phyloP scores from a whole-genome alignment of 2,888 invertebrate genomes.

The Zygothrica quintamaculata region DNA sequence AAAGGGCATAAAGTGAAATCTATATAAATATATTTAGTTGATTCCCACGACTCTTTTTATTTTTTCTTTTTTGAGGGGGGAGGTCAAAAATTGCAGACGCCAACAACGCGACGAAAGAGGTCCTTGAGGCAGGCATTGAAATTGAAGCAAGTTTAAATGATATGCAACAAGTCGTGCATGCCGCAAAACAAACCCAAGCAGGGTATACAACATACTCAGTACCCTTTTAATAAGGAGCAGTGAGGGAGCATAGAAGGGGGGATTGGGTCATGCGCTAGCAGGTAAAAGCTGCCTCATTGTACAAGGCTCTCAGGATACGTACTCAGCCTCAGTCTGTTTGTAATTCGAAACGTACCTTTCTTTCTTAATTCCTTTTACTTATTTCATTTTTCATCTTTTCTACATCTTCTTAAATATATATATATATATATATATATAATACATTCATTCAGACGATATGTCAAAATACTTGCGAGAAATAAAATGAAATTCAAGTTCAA shows the following conservation, averaged over 20 bases:
- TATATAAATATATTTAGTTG: constrained; percentile 21
- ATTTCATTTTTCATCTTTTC: constrained; percentile 3
- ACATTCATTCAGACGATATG: constrained; percentile 37
- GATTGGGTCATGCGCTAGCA: constrained; percentile 36
- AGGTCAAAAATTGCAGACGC: constrained; percentile 49
- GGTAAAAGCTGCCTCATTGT: constrained; percentile 64
- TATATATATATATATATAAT: constrained; percentile 18
- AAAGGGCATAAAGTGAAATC: constrained; percentile 24
- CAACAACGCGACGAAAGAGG: constrained; percentile 38
- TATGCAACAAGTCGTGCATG: constrained; percentile 64
- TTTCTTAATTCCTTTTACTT: constrained; percentile 12
- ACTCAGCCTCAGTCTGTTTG: constrained; percentile 46
- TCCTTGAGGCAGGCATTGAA: constrained; percentile 60
- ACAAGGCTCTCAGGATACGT: constrained; percentile 23
- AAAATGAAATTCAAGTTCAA: constrained; percentile 73
- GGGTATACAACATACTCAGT: constrained; percentile 60
- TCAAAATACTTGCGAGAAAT: constrained; percentile 54
- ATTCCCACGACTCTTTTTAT: constrained; percentile 68
- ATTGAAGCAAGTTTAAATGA: constrained; percentile 38
- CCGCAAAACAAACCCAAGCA: constrained; percentile 37
- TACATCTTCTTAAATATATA: constrained; percentile 25
- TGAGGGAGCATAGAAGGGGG: constrained; percentile 24
- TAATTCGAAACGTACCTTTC: constrained; percentile 63
- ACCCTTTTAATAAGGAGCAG: too few species aligned
- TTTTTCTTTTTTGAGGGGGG: too few species aligned